These are phyloP conservation scores for Neria commutata DNA, from an alignment of 2,888 invertebrate species.

Conservation along the genomic window DNA sequence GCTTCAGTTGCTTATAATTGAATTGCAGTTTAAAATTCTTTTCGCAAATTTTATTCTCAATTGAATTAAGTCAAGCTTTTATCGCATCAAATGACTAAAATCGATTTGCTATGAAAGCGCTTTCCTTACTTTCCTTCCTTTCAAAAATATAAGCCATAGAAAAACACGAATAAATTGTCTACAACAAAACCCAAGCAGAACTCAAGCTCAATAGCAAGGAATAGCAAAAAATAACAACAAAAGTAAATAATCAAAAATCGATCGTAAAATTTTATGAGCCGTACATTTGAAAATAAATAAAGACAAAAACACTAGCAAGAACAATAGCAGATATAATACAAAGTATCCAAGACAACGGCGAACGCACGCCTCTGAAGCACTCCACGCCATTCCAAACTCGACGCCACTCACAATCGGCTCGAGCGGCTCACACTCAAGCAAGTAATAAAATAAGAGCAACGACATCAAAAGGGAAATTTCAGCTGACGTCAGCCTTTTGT, in stretches of 20 bases:
- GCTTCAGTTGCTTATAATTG: no score
- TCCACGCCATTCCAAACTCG: no score
- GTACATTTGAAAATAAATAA: neutral
- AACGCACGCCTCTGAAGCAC: no score
- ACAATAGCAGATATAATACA: neutral
- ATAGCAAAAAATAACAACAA: neutral
- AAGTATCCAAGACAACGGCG: slow-evolving; percentile 1
- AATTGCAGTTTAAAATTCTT: no score
- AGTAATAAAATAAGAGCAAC: neutral
- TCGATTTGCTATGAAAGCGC: neutral
- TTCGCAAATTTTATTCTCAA: neutral
- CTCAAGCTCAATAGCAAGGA: neutral
- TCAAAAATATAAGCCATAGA: slow-evolving; percentile 7
- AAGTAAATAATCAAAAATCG: slow-evolving; percentile 23
- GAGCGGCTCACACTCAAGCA: no score
- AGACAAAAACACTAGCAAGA: neutral
- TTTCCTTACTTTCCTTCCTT: neutral
- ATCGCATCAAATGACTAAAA: neutral
- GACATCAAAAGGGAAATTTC: neutral
- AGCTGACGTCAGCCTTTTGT: neutral
- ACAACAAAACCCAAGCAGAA: neutral
- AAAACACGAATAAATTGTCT: neutral
- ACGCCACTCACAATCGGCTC: neutral
- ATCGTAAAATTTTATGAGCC: slow-evolving; percentile 25
- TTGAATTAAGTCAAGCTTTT: no score